A percentile compares a stretch with the other conserved stretches of the same genome.
Conservation (phyloP, 2,888 invertebrate species). For the Tipula vernalis region DNA sequence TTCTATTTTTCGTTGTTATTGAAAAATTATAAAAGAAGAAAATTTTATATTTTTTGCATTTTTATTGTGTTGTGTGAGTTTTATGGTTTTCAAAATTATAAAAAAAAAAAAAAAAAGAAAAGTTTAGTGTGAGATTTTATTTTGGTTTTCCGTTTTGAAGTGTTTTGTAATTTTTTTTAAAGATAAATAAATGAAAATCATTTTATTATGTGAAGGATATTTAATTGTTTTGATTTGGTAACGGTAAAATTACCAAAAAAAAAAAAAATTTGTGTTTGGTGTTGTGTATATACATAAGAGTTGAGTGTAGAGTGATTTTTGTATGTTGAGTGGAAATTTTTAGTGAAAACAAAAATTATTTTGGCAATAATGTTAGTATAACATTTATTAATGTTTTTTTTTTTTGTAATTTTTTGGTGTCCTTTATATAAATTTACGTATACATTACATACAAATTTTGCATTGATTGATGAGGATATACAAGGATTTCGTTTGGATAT, state of each 20-base stretch:
- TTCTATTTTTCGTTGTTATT: neutral
- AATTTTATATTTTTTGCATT: neutral
- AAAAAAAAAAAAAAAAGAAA: neutral
- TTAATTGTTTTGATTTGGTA: neutral
- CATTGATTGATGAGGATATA: neutral
- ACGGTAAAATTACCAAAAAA: neutral
- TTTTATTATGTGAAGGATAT: neutral
- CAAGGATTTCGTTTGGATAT: neutral
- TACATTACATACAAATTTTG: neutral
- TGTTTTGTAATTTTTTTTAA: neutral
- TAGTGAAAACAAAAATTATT: neutral
- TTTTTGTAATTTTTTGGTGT: too few species aligned
- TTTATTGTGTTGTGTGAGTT: neutral
- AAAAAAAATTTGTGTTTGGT: neutral
- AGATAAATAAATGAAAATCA: neutral
- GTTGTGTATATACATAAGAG: neutral
- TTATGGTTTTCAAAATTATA: neutral
- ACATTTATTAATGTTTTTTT: neutral
- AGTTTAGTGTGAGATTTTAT: neutral
- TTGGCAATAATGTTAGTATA: neutral
- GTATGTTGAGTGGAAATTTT: neutral
- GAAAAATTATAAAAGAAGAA: neutral
- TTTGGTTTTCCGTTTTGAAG: neutral
- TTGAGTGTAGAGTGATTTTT: neutral
- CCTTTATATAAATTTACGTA: too few species aligned